Conservation (phyloP, 2,113 vertebrate genomes). For the Alligator mississippiensis region DNA sequence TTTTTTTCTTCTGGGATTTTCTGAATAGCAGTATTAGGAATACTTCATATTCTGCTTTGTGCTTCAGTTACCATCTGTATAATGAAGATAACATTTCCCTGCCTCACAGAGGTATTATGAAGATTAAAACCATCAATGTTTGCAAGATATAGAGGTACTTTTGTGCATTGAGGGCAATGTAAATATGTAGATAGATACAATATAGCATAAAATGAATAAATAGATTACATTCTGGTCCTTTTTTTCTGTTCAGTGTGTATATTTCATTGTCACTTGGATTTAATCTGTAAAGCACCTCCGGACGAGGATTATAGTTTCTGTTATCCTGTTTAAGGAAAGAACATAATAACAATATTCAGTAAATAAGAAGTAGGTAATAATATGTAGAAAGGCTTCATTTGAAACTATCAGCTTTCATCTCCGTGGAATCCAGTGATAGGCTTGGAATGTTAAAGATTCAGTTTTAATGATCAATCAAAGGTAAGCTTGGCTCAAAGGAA, state of each 20-base stretch:
- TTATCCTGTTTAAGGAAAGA: neutral
- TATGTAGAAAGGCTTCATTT: neutral
- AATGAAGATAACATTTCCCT: neutral
- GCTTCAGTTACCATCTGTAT: neutral
- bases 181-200: neutral
- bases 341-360: neutral
- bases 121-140: neutral
- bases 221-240: fast-evolving
- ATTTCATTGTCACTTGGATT: neutral
- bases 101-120: neutral
- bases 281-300: neutral
- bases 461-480: neutral
- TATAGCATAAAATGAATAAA: neutral
- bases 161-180: neutral
- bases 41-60: neutral
- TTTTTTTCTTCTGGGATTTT: too few relatives aligned
- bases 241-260: neutral
- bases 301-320: neutral
- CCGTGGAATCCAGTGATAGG: neutral
- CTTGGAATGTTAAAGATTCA: neutral
- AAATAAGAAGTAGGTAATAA: neutral
- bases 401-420: constrained; percentile 4
- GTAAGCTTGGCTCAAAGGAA: constrained; percentile 6
- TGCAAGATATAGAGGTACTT: neutral
- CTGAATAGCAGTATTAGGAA: too few relatives aligned